A percentile compares a stretch with the other conserved stretches of the same genome.
Evolutionary conservation across 2,797 vertebrate genomes (phyloP).

Genomic region (Poecilia wingei): DNA sequence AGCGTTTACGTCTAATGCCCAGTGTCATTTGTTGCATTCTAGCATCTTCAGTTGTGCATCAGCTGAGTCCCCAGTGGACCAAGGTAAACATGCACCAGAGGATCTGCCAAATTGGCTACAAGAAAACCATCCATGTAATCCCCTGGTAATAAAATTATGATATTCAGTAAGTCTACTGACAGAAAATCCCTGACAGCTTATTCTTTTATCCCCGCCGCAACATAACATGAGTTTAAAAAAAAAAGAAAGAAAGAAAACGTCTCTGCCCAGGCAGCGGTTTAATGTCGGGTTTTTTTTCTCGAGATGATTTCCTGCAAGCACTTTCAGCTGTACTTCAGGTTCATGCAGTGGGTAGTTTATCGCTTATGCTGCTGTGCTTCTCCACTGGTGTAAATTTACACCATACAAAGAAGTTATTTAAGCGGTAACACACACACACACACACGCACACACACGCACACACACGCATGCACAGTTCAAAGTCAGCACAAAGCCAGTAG

Average conservation of each 20-base stretch:
- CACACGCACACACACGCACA: conserved; percentile 11
- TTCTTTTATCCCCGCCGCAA: conserved; percentile 53
- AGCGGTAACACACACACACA: neutral
- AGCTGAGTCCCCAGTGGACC: conserved; percentile 70
- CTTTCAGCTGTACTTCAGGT: conserved; percentile 11
- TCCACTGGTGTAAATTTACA: conserved; percentile 26
- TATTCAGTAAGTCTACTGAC: conserved; percentile 67
- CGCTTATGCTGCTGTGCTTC: neutral
- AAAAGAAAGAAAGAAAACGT: conserved; percentile 8
- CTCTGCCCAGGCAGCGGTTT: conserved; percentile 41
- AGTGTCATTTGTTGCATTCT: conserved; percentile 47
- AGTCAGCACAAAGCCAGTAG: conserved; percentile 56
- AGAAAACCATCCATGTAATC: conserved; percentile 72
- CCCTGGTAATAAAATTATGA: conserved; percentile 72
- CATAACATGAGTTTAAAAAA: conserved; percentile 53
- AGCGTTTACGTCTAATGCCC: conserved; percentile 22
- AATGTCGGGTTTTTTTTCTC: conserved; percentile 23
- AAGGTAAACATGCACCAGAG: conserved; percentile 74
- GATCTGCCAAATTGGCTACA: conserved; percentile 74
- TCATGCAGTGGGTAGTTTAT: conserved; percentile 14
- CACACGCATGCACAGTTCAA: conserved; percentile 28
- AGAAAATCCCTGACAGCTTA: conserved; percentile 73
- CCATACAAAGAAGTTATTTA: conserved; percentile 55
- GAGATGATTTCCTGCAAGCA: neutral
- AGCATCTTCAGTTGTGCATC: conserved; percentile 42